Conservation (phyloP, 2,113 vertebrate genomes). For the Brachyhypopomus gauderio region DNA sequence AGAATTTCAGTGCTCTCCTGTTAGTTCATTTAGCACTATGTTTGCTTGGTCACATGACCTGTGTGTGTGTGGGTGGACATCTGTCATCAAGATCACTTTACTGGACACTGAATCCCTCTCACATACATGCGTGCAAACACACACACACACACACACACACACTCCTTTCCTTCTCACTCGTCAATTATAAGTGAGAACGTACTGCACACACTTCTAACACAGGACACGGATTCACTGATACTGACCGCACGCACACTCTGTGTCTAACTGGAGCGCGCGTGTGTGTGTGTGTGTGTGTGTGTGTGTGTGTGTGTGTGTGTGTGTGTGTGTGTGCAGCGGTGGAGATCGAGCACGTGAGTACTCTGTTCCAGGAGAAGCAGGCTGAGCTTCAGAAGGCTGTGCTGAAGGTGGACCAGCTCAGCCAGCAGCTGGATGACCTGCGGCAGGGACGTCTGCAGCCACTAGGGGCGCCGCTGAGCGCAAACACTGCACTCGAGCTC, state of each 20-base stretch:
- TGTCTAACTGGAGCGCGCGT: not conserved
- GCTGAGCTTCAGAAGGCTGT: constrained; percentile 92
- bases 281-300: constrained; percentile 24
- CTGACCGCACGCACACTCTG: too few relatives aligned
- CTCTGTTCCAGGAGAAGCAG: constrained; percentile 98
- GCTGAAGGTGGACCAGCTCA: constrained; percentile 94
- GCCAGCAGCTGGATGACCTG: constrained; percentile 92
- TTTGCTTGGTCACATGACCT: not conserved
- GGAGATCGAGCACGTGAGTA: constrained; percentile 95
- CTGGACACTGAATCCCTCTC: constrained; percentile 35
- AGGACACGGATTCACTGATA: not conserved
- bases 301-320: constrained; percentile 24
- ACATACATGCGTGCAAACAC: constrained; percentile 10
- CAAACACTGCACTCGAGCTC: constrained; percentile 87
- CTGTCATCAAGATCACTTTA: not conserved
- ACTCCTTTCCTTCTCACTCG: not conserved
- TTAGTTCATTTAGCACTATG: constrained; percentile 5
- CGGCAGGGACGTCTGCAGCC: constrained; percentile 89
- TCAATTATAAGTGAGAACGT: not conserved
- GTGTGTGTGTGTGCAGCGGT: constrained; percentile 76
- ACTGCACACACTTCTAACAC: not conserved
- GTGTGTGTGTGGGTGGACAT: constrained; percentile 20
- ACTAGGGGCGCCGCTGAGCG: constrained; percentile 83
- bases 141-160: constrained; percentile 19
- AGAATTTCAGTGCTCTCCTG: not conserved